These are phyloP conservation scores for Argyrosomus regius DNA, from an alignment of 2,797 vertebrate species.

Conservation along the genomic window DNA sequence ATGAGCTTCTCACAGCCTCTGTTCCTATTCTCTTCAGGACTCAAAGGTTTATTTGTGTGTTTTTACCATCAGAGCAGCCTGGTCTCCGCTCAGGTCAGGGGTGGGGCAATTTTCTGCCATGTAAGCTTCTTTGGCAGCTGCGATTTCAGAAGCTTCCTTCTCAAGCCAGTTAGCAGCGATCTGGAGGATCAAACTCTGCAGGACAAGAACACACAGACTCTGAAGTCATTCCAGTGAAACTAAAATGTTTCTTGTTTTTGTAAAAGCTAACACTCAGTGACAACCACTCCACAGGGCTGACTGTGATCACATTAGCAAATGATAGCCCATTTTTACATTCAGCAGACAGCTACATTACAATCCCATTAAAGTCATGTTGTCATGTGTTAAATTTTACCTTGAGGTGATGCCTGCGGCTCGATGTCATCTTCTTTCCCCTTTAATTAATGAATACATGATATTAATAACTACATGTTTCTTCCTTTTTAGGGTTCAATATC, in stretches of 20 bases:
- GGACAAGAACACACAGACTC: not conserved
- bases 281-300: too few species aligned
- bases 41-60: not conserved
- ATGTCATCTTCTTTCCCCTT: constrained; percentile 86
- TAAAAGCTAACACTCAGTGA: too few species aligned
- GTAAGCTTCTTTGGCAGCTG: constrained; percentile 63
- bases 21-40: not conserved
- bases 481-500: not conserved
- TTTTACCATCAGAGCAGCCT: constrained; percentile 70
- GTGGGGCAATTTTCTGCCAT: constrained; percentile 65
- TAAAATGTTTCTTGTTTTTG: not conserved
- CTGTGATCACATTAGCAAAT: not conserved
- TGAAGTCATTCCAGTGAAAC: too few species aligned
- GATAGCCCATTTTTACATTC: too few species aligned
- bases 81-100: constrained; percentile 63
- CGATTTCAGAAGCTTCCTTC: constrained; percentile 62
- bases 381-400: constrained; percentile 47
- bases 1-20: not conserved
- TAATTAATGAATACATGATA: not conserved
- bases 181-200: constrained; percentile 85
- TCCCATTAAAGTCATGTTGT: not conserved
- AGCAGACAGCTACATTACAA: not conserved
- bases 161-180: constrained; percentile 74
- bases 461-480: not conserved
- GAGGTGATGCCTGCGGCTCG: constrained; percentile 89